Base-by-base conservation (phyloP, 2,797 vertebrate genomes). In the Urocyon cinereoargenteus region DNA sequence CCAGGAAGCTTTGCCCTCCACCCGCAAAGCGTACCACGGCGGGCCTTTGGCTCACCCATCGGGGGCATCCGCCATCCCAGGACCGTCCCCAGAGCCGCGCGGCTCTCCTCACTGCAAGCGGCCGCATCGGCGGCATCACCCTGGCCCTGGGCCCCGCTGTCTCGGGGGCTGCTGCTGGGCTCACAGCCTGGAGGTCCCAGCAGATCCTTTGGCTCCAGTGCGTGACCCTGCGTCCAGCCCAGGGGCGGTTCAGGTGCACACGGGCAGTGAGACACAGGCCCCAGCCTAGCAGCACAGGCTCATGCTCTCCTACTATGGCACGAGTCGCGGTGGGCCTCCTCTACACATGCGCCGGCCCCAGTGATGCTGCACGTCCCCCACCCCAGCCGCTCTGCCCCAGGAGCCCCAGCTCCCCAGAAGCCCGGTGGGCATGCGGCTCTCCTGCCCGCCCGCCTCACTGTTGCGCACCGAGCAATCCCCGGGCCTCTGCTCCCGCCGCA, bases 401-500 rank as follows among this genome's bases (percentile, higher is more conserved):
- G 79, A 81, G 14, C 13, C 16, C 28, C 45, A 6, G 18, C 57
- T 79, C 7, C 28, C 57, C 7, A n/a, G n/a, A 64, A n/a, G 19
- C 11, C 14, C 4, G 68, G 36, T 11, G 34, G 28, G 62, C 14
- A 34, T 0, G 21, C 0, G 22, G 21, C 28, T 11, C 19, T 53
- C 14, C 78, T 75, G 2, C 34, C 8, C 2, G 24, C 34, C n/a
- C 2, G 1, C 1, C 40, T 8, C 40, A 45, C 40, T 45, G 40
- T 45, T 8, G 40, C 7, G 40, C 40, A 8, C 40, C 16, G 40
- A 78, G n/a, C 36, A 68, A 68, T 68, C 18, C 45, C 18, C 6
- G 59, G 45, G 0, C 24, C 31, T 55, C 15, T 2, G 15, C 0
- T n/a, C 53, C 21, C 2, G 1, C 3, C 8, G 5, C 4, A 79